Conservation (phyloP, 2,888 invertebrate genomes). For the Yponomeuta malinellus region DNA sequence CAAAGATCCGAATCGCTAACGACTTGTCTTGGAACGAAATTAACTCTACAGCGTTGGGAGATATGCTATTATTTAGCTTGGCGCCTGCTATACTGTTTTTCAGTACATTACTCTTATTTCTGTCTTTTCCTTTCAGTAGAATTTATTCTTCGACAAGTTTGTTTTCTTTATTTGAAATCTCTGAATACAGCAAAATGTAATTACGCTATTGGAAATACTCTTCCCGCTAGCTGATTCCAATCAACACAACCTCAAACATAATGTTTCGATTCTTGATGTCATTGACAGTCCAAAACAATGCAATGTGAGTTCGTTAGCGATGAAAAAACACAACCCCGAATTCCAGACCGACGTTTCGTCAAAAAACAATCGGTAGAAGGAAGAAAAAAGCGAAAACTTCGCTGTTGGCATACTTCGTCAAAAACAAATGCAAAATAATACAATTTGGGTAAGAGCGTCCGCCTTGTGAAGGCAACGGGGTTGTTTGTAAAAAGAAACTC, state of each 20-base stretch:
- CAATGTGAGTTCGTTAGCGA: background rate
- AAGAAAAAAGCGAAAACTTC: constrained; percentile 27
- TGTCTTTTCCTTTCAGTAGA: background rate
- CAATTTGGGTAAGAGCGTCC: constrained; percentile 66
- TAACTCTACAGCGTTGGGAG: constrained; percentile 20
- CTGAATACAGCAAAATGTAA: background rate
- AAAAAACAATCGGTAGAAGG: constrained; percentile 25
- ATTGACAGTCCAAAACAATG: constrained; percentile 5
- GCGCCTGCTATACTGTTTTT: background rate
- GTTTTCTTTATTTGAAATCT: background rate
- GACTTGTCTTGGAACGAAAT: constrained; percentile 42
- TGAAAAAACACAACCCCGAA: background rate
- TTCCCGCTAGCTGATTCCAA: too few relatives aligned
- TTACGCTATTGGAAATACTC: background rate
- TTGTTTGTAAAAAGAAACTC: constrained; percentile 52
- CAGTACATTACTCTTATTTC: background rate
- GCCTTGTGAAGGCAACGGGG: constrained; percentile 33
- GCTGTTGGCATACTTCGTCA: constrained; percentile 54
- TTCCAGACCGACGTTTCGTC: constrained; percentile 26
- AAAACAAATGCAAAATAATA: constrained; percentile 74
- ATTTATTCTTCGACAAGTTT: background rate
- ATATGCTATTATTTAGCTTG: constrained; percentile 18
- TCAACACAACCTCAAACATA: background rate
- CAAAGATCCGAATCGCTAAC: constrained; percentile 58
- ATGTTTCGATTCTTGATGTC: background rate